Conservation (phyloP, 2,113 vertebrate genomes). For the Sinocyclocheilus rhinocerous region DNA sequence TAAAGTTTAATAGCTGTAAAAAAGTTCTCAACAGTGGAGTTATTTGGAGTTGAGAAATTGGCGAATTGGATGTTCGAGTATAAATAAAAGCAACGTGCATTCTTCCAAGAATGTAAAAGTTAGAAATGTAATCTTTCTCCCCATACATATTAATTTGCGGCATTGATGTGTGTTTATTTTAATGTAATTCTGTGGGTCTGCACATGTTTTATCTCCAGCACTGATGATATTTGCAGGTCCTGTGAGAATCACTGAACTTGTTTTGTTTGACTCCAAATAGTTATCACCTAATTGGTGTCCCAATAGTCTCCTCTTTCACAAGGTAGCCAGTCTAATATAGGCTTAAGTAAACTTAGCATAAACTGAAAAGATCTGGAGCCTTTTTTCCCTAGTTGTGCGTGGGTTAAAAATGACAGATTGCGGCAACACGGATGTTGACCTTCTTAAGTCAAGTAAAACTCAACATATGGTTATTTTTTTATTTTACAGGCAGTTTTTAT, state of each 20-base stretch:
- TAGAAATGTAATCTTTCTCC: background rate
- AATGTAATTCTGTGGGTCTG: background rate
- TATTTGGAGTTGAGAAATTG: background rate
- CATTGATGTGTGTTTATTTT: background rate
- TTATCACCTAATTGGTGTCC: slow-evolving; percentile 24
- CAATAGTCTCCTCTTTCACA: background rate
- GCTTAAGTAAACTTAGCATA: slow-evolving; percentile 10
- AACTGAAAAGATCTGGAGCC: background rate
- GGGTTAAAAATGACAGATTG: background rate
- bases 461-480: background rate
- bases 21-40: background rate
- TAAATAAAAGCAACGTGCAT: background rate
- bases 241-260: slow-evolving; percentile 21
- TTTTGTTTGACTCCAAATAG: slow-evolving; percentile 17
- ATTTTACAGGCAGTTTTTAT: background rate
- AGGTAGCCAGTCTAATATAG: slow-evolving; percentile 2
- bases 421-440: background rate
- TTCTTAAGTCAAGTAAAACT: background rate
- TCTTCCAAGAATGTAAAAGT: background rate
- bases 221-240: slow-evolving; percentile 7
- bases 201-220: background rate
- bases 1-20: background rate
- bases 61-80: background rate
- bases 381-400: background rate
- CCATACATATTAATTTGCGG: background rate